phyloP scores from a whole-genome alignment of 2,888 invertebrate genomes.

The Cheilosia impressa region DNA sequence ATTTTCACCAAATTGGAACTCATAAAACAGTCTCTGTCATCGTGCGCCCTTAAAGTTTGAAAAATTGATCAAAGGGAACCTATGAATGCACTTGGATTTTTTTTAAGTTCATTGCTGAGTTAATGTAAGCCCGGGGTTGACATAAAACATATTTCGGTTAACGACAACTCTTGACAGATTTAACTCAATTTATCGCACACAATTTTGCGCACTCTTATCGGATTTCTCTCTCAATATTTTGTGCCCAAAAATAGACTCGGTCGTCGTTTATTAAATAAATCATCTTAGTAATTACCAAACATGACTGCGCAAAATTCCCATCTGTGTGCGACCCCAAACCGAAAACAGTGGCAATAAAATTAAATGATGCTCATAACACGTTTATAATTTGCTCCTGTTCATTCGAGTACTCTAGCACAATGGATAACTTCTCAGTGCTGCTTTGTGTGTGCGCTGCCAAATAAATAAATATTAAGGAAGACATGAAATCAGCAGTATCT shows the following conservation, averaged over 20 bases:
- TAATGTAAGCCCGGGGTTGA: no score
- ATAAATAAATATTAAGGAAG: constrained; percentile 70
- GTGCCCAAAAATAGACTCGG: background rate
- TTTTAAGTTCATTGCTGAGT: no score
- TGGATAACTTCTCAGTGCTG: background rate
- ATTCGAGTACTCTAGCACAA: background rate
- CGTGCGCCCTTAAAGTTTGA: no score
- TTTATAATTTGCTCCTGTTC: constrained; percentile 71
- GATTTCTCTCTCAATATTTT: background rate
- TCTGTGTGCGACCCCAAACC: constrained; percentile 6
- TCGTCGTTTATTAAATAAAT: constrained; percentile 42
- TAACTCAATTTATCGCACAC: background rate
- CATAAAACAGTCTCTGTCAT: no score
- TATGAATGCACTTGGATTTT: no score
- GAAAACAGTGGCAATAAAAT: constrained; percentile 68
- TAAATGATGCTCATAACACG: constrained; percentile 73
- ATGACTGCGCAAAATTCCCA: constrained; percentile 48
- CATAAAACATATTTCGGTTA: no score
- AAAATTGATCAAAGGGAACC: no score
- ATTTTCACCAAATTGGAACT: no score
- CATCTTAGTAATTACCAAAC: constrained; percentile 34
- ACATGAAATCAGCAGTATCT: constrained; percentile 63
- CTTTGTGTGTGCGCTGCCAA: constrained; percentile 45
- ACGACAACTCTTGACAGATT: no score
- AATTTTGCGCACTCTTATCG: constrained; percentile 24